phyloP scores from a whole-genome alignment of 1,140 invertebrate genomes.

The Rhizoglyphus robini region DNA sequence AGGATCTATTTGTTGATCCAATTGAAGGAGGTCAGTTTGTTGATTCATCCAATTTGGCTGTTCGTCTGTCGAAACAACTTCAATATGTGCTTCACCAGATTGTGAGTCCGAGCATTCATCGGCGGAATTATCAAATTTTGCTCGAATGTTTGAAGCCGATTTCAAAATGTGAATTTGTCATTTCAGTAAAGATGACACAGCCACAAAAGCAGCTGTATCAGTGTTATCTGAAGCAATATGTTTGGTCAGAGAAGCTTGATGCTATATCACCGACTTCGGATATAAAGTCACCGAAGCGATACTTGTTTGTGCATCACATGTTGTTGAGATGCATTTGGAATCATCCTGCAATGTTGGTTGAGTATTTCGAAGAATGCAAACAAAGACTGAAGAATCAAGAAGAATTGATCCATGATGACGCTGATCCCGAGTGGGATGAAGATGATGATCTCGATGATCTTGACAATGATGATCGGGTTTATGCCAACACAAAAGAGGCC shows the following conservation, averaged over 20 bases:
- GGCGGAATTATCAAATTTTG: constrained; percentile 72
- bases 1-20: constrained; percentile 61
- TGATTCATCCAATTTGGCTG: constrained; percentile 76
- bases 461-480: neutral
- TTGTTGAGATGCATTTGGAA: constrained; percentile 99
- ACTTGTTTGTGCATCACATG: constrained; percentile 75
- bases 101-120: constrained; percentile 80
- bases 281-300: neutral
- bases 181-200: constrained; percentile 68
- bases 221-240: constrained; percentile 15
- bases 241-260: too few relatives aligned
- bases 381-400: constrained; percentile 66
- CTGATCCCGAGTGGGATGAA: too few relatives aligned
- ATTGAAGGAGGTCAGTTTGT: constrained; percentile 89
- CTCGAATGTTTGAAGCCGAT: constrained; percentile 68
- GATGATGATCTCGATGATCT: constrained; percentile 44
- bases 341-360: constrained; percentile 90
- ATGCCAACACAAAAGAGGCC: neutral
- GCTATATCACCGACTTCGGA: neutral
- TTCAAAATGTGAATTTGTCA: constrained; percentile 83
- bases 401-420: constrained; percentile 68
- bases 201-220: constrained; percentile 58
- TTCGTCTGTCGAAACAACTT: constrained; percentile 70
- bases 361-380: constrained; percentile 65
- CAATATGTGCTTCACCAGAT: constrained; percentile 78